These are phyloP conservation scores for Alca torda DNA, from an alignment of 2,797 vertebrate genomes.

Conservation along the genomic window DNA sequence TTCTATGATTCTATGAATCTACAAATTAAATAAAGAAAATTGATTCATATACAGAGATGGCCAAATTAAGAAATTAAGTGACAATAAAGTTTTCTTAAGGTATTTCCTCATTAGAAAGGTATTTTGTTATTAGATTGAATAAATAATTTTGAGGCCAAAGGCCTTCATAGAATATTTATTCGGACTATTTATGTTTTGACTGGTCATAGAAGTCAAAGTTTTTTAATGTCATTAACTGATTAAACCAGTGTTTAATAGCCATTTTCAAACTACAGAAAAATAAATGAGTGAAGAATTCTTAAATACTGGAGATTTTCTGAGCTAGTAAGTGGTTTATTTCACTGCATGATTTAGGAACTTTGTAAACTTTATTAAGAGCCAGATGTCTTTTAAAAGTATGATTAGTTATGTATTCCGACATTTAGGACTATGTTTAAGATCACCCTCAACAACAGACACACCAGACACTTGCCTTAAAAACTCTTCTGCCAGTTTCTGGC, in stretches of 20 bases:
- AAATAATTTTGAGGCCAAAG: not conserved
- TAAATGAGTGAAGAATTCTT: not conserved
- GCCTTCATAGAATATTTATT: not conserved
- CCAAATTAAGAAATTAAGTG: not conserved
- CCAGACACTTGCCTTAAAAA: not conserved
- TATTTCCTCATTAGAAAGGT: not conserved
- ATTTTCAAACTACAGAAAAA: not conserved
- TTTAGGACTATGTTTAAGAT: not conserved
- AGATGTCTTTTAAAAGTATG: not conserved
- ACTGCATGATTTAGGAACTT: not conserved
- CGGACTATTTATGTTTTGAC: not conserved
- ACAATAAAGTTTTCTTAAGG: not conserved
- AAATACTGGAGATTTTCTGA: not conserved
- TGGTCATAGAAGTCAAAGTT: not conserved
- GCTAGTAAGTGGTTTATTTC: not conserved
- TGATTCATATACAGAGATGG: not conserved
- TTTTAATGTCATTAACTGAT: not conserved
- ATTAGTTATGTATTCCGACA: not conserved
- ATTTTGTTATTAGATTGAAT: not conserved
- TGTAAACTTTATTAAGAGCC: not conserved
- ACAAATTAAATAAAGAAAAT: not conserved
- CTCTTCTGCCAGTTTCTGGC: not conserved
- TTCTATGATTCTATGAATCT: not conserved
- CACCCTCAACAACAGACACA: not conserved
- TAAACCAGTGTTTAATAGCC: not conserved